Evolutionary conservation across 64 coral and sea anemone species (phyloP).

Genomic region (Pocillopora verrucosa): DNA sequence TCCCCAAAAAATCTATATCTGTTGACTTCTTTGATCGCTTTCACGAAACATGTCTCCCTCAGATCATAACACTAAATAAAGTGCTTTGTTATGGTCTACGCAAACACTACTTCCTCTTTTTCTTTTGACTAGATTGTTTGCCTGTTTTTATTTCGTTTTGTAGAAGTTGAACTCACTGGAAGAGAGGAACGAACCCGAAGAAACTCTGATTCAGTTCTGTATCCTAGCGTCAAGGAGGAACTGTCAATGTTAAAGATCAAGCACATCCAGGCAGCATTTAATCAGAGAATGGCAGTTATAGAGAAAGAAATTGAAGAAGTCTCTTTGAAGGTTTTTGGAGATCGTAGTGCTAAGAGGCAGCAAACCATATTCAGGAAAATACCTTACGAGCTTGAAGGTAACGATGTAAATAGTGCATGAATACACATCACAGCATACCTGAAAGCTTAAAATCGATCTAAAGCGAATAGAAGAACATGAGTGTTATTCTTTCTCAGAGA

Average conservation of each 20-base stretch:
- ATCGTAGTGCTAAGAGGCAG: background rate
- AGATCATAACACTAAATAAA: background rate
- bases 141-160: background rate
- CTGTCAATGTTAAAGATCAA: background rate
- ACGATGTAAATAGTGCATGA: background rate
- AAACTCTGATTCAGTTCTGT: constrained; percentile 2
- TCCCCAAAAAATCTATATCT: no score
- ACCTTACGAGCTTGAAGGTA: background rate
- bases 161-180: background rate
- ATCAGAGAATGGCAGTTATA: background rate
- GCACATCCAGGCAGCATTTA: background rate
- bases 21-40: no score
- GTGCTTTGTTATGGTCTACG: background rate
- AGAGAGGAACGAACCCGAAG: background rate
- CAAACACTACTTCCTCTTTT: no score
- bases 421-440: background rate
- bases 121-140: background rate
- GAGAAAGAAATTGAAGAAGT: background rate
- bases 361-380: background rate
- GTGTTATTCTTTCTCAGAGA: background rate
- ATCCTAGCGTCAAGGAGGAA: background rate
- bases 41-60: no score
- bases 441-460: no score
- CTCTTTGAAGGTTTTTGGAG: background rate
- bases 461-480: background rate